Evolutionary conservation across 2,113 vertebrate genomes (phyloP), one percentile per base, ranked within the genome.

Genomic region (Origma solitaria): DNA sequence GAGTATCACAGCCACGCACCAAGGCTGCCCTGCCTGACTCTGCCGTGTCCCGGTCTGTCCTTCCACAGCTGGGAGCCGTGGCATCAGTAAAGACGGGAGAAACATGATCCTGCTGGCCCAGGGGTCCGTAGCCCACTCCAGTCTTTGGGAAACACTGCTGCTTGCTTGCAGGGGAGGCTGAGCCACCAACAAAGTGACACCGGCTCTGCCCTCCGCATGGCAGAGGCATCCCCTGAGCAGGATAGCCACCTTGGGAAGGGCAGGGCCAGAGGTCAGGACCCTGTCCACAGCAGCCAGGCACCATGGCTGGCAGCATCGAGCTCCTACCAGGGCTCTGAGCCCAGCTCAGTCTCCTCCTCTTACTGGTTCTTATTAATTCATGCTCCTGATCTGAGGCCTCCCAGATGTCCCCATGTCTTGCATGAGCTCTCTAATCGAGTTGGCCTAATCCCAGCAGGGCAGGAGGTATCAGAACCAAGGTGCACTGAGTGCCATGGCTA

Each of bases 311-410:
- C 45, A 83, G 53, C 54, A 3, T 5, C 0, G 1, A 56, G 58
- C 57, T 89, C 45, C 71, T 0, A 0, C 2, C 21, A 0, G 44
- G 57, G 20, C 50, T 65, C n/a, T 37, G 51, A 64, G 38, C 38
- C 73, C 83, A 17, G 2, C 15, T 31, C 93, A 91, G 54, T 25
- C 92, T 93, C 90, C 91, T 95, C 68, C 31, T 86, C 90, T 95
- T 92, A 83, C 92, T 9, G 1, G 33, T 37, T 75, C 93, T 96
- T 88, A 94, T 78, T 96, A 96, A 96, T 96, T 97, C 82, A 96
- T 96, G 92, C 79, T 88, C 71, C 90, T 0, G 7, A 9, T 57
- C 47, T 1, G 30, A 91, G 81, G 90, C 85, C 53, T 95, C 90
- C 92, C 95, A 94, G 93, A 90, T 97, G 96, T 93, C 85, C 82